phyloP scores from a whole-genome alignment of 2,888 invertebrate species.

The Linyphia triangularis region DNA sequence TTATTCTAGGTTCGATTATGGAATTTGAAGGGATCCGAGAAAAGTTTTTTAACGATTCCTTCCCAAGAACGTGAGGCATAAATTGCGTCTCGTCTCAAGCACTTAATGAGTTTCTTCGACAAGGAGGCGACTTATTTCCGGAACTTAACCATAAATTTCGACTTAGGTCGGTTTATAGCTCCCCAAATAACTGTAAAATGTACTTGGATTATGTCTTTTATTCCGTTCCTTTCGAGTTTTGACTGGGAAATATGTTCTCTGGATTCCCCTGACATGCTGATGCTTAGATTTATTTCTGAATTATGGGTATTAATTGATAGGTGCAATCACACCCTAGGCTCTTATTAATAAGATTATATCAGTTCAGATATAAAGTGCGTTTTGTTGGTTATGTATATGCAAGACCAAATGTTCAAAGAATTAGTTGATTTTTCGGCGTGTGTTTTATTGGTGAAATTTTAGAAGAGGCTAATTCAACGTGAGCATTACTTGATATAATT shows the following conservation, averaged over 20 bases:
- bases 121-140: conserved; percentile 57
- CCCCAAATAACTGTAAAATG: conserved; percentile 59
- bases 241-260: background rate
- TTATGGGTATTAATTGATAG: conserved; percentile 4
- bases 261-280: conserved; percentile 17
- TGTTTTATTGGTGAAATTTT: too few species aligned
- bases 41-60: conserved; percentile 55
- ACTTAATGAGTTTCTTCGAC: conserved; percentile 63
- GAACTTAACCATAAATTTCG: conserved; percentile 53
- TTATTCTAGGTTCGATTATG: conserved; percentile 61
- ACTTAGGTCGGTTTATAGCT: conserved; percentile 49
- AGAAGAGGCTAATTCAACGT: too few species aligned
- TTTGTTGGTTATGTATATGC: too few species aligned
- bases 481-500: too few species aligned
- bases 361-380: too few species aligned
- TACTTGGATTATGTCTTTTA: conserved; percentile 40
- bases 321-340: background rate
- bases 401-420: too few species aligned
- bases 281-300: conserved; percentile 13
- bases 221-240: conserved; percentile 6
- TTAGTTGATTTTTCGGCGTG: too few species aligned
- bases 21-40: conserved; percentile 59
- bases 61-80: conserved; percentile 41
- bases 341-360: background rate
- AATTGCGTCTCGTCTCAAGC: conserved; percentile 47